Evolutionary conservation across 2,797 vertebrate species (phyloP).

Genomic region (Diglossa cyanea): DNA sequence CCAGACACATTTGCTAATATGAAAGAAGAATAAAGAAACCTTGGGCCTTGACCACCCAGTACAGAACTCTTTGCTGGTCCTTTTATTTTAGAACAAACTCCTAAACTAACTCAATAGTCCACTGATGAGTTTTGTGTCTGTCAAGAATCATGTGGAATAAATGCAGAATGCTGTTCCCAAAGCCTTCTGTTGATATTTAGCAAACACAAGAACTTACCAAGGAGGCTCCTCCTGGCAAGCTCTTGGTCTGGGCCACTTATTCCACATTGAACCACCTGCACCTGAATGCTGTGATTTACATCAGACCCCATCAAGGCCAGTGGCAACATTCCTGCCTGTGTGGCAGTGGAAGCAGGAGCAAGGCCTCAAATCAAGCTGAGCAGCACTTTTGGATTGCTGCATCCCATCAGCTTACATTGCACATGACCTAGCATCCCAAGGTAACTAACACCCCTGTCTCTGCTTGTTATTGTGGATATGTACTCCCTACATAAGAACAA

Average conservation of each 20-base stretch:
- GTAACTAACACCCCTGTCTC: not conserved
- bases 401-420: not conserved
- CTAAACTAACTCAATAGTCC: not conserved
- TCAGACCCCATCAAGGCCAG: not conserved
- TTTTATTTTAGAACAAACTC: not conserved
- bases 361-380: not conserved
- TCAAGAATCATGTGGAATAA: not conserved
- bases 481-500: not conserved
- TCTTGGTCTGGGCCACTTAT: not conserved
- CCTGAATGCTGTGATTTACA: not conserved
- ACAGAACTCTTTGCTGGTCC: not conserved
- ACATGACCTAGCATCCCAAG: not conserved
- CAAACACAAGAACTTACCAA: not conserved
- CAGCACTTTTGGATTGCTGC: not conserved
- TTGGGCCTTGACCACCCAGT: not conserved
- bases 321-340: not conserved
- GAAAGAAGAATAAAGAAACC: not conserved
- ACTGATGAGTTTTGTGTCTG: not conserved
- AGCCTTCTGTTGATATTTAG: not conserved
- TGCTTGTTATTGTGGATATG: not conserved
- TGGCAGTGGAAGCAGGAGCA: not conserved
- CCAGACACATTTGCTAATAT: not conserved
- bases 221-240: not conserved
- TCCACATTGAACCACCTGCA: not conserved
- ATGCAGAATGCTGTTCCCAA: not conserved